A percentile compares a stretch with the other conserved stretches of the same genome.
phyloP scores from a whole-genome alignment of 1,140 invertebrate species.

The Zaprionus ornatus region DNA sequence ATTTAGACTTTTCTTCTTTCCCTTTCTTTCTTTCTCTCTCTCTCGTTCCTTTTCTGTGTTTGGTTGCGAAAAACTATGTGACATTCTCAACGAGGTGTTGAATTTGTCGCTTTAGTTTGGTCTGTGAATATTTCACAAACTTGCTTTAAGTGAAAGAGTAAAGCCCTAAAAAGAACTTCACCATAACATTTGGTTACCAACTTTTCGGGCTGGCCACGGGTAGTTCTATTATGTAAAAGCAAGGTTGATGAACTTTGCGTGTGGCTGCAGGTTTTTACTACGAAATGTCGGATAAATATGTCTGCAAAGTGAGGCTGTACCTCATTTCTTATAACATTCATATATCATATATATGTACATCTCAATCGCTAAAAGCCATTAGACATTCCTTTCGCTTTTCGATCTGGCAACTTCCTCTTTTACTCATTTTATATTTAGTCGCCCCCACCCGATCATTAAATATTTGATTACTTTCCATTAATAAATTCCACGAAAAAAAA shows the following conservation, averaged over 20 bases:
- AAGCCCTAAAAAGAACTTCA: not conserved
- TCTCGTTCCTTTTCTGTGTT: not conserved
- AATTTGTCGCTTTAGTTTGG: slow-evolving; percentile 46
- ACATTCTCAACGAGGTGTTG: slow-evolving; percentile 56
- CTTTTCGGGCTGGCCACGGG: not conserved
- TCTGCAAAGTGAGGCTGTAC: too few species aligned
- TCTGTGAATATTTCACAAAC: slow-evolving; percentile 31
- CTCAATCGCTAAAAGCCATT: not conserved
- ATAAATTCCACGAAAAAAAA: slow-evolving; percentile 27
- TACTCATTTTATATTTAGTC: not conserved
- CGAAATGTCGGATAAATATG: too few species aligned
- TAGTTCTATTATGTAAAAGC: not conserved
- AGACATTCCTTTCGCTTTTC: not conserved
- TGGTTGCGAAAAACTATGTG: slow-evolving; percentile 54
- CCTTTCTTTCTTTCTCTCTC: not conserved
- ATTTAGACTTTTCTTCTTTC: slow-evolving; percentile 44
- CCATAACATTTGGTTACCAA: not conserved
- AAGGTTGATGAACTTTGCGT: not conserved
- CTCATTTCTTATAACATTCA: not conserved
- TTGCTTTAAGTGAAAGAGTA: slow-evolving; percentile 9
- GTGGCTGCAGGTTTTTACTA: not conserved
- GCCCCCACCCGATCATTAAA: slow-evolving; percentile 14
- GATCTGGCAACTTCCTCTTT: not conserved
- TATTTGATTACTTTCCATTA: slow-evolving; percentile 43
- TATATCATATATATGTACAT: too few species aligned